A percentile compares a stretch with the other conserved stretches of the same genome.
These are phyloP conservation scores for Lerista edwardsae DNA, from an alignment of 2,797 vertebrate species.

Conservation along the genomic window DNA sequence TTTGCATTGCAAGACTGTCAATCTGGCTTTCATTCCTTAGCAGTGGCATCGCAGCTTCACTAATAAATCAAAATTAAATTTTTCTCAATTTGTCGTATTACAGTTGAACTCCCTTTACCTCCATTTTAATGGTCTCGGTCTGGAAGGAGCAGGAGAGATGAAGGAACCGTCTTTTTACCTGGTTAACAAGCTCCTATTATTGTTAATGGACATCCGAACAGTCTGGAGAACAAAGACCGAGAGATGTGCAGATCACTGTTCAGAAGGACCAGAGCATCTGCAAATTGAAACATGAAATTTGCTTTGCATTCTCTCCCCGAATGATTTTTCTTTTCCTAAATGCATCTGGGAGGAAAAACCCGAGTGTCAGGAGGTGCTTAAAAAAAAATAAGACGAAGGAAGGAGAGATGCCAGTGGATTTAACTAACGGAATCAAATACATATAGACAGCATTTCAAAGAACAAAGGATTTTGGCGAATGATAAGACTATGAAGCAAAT, in stretches of 20 bases:
- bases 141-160: slow-evolving; percentile 63
- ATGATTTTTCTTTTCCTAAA: slow-evolving; percentile 57
- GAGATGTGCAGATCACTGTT: slow-evolving; percentile 44
- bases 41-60: slow-evolving; percentile 52
- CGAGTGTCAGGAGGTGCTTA: slow-evolving; percentile 37
- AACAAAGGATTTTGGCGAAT: slow-evolving; percentile 43
- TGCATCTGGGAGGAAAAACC: slow-evolving; percentile 36
- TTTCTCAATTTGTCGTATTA: slow-evolving; percentile 62
- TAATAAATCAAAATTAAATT: slow-evolving; percentile 73
- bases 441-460: slow-evolving; percentile 24
- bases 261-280: slow-evolving; percentile 35
- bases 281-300: slow-evolving; percentile 56
- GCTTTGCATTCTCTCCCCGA: slow-evolving; percentile 52
- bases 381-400: background rate
- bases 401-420: slow-evolving; percentile 36
- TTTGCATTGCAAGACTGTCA: slow-evolving; percentile 61
- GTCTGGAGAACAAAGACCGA: slow-evolving; percentile 68
- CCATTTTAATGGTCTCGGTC: slow-evolving; percentile 69
- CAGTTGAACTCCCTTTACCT: slow-evolving; percentile 60
- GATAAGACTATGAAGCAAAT: slow-evolving; percentile 48
- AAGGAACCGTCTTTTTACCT: slow-evolving; percentile 54
- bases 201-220: slow-evolving; percentile 68
- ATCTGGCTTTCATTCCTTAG: slow-evolving; percentile 31
- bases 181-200: slow-evolving; percentile 72
- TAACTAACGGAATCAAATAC: slow-evolving; percentile 26